phyloP scores from a whole-genome alignment of 2,797 vertebrate species.

The Argyrosomus regius region DNA sequence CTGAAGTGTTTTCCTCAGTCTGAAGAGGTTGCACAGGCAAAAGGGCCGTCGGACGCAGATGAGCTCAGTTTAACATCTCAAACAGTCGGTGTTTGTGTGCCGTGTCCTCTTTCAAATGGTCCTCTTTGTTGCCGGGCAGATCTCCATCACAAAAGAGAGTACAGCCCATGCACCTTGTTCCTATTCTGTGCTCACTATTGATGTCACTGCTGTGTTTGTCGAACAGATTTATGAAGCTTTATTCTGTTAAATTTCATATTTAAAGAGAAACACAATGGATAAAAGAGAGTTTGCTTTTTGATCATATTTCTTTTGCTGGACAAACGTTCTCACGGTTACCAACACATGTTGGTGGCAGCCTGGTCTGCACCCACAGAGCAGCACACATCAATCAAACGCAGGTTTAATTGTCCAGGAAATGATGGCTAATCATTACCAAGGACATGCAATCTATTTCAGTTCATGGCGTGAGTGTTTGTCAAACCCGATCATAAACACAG shows the following conservation, averaged over 20 bases:
- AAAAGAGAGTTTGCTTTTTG: slow-evolving; percentile 18
- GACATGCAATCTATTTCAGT: not conserved
- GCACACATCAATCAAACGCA: slow-evolving; percentile 1
- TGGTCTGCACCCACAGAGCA: not conserved
- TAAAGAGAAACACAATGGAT: slow-evolving; percentile 18
- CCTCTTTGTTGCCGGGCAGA: slow-evolving; percentile 46
- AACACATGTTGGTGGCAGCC: not conserved
- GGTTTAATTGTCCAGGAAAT: slow-evolving; percentile 26
- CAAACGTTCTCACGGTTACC: not conserved
- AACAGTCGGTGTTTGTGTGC: slow-evolving; percentile 36
- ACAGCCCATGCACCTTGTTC: not conserved
- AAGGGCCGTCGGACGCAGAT: slow-evolving; percentile 35
- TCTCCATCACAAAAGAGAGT: slow-evolving; percentile 64
- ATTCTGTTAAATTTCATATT: not conserved
- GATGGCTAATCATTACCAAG: slow-evolving; percentile 17
- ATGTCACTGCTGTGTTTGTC: not conserved
- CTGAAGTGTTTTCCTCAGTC: slow-evolving; percentile 63
- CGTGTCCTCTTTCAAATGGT: slow-evolving; percentile 58
- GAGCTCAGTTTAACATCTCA: slow-evolving; percentile 61
- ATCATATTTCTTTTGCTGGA: not conserved
- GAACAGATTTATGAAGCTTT: not conserved
- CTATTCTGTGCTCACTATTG: too few species aligned
- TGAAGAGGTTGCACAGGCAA: slow-evolving; percentile 43
- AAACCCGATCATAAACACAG: not conserved
- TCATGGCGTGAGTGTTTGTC: not conserved